Conservation (phyloP, 2,797 vertebrate genomes). For the Masticophis lateralis region DNA sequence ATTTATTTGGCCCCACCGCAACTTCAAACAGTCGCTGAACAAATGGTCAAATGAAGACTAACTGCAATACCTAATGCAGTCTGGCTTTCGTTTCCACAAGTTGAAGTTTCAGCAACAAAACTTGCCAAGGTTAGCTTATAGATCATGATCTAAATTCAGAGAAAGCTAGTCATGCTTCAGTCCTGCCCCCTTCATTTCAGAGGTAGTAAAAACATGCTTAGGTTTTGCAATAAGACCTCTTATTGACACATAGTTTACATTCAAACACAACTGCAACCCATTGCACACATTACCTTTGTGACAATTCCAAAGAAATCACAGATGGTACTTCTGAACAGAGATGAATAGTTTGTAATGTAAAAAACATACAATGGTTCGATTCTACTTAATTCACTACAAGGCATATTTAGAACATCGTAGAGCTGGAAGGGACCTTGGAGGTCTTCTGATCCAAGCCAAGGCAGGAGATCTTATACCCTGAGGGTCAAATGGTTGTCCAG, state of each 20-base stretch:
- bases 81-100: not conserved
- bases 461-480: not conserved
- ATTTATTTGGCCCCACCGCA: not conserved
- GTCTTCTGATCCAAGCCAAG: not conserved
- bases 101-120: not conserved
- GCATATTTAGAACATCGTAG: not conserved
- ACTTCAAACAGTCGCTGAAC: not conserved
- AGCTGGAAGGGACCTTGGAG: too few species aligned
- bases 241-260: not conserved
- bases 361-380: not conserved
- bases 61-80: not conserved
- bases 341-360: not conserved
- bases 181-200: not conserved
- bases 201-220: not conserved
- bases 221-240: not conserved
- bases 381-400: not conserved
- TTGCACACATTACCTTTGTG: not conserved
- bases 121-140: not conserved
- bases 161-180: not conserved
- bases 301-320: not conserved
- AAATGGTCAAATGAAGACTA: not conserved
- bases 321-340: not conserved
- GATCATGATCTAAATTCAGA: not conserved
- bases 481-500: not conserved
- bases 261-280: not conserved